Evolutionary conservation across 2,113 vertebrate species (phyloP), one percentile per base, ranked within the genome.

Genomic region (Ivindomyrus marchei): DNA sequence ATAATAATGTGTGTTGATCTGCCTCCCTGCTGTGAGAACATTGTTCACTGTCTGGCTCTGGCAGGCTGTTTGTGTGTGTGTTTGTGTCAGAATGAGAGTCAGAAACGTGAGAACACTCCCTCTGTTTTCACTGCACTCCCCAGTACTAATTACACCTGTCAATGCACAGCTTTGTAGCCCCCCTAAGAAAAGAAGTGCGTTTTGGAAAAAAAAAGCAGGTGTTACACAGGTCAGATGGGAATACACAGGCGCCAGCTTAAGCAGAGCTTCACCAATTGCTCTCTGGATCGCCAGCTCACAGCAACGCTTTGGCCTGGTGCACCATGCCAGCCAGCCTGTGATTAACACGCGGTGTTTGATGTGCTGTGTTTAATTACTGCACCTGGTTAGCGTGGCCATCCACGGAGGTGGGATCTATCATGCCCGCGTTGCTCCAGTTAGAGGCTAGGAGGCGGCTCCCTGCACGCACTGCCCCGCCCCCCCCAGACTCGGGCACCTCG

Each of bases 261-360:
- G 53, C 85, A 91, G 90, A 45, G 86, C 87, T 87, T 87, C 87
- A 21, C 0, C 74, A 7, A 5, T 17, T 90, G 27, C 53, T 47
- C 86, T 88, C 92, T 92, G 92, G 90, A 89, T 93, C 92, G 92
- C 91, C 92, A 93, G 94, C 93, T 94, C 93, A 94, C 94, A 94
- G 91, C 91, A 92, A 94, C 94, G 92, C 94, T 94, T 93, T 93
- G 92, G 90, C 92, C 90, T 89, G 94, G 93, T 93, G 92, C 94
- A 92, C 90, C 77, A 89, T 91, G 93, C 91, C 87, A 91, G 92
- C 91, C 91, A 42, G 92, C 89, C 90, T 93, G 90, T 93, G 94
- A 94, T 94, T 95, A 94, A 90, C 85, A 89, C 36, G 17, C 0
- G 86, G 84, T 80, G 89, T 87, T 47, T n/a, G 66, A 58, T 66